These are phyloP conservation scores for Drosophila pandora DNA, from an alignment of 1,140 invertebrate species.

Conservation along the genomic window DNA sequence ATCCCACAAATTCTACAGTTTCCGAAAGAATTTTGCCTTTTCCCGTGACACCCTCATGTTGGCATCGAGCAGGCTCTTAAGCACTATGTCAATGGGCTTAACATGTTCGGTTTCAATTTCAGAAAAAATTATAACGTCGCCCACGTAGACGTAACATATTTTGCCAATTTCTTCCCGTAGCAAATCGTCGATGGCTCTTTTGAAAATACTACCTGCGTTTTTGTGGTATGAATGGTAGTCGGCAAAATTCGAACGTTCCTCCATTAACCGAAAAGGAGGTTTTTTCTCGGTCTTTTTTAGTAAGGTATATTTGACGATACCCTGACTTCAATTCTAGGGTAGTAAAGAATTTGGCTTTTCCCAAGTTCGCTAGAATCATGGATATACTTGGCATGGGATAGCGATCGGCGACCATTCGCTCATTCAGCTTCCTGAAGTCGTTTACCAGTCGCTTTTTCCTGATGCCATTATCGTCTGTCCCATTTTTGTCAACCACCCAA, in stretches of 20 bases:
- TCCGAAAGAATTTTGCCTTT: neutral
- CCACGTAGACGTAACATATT: constrained; percentile 8
- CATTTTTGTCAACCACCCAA: constrained; percentile 4
- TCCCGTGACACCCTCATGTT: neutral
- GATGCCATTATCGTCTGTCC: constrained; percentile 11
- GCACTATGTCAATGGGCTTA: neutral
- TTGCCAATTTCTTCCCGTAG: constrained; percentile 12
- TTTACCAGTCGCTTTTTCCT: constrained; percentile 16
- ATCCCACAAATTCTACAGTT: neutral
- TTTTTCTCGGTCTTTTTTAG: constrained; percentile 13
- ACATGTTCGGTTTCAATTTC: neutral
- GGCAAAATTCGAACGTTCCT: constrained; percentile 19
- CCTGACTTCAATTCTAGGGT: constrained; percentile 16
- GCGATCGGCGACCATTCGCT: constrained; percentile 12
- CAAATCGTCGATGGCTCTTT: constrained; percentile 18
- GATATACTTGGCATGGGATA: constrained; percentile 14
- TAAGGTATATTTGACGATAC: constrained; percentile 19
- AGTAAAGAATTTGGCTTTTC: constrained; percentile 16
- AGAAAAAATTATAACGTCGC: neutral
- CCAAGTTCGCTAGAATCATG: too few relatives aligned
- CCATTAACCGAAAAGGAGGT: constrained; percentile 24
- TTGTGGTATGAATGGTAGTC: constrained; percentile 20
- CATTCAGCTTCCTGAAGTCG: constrained; percentile 17
- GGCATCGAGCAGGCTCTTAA: too few relatives aligned
- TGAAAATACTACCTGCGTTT: constrained; percentile 16